Evolutionary conservation across 2,888 invertebrate genomes (phyloP).

Genomic region (Disparrhopalites patrizii): DNA sequence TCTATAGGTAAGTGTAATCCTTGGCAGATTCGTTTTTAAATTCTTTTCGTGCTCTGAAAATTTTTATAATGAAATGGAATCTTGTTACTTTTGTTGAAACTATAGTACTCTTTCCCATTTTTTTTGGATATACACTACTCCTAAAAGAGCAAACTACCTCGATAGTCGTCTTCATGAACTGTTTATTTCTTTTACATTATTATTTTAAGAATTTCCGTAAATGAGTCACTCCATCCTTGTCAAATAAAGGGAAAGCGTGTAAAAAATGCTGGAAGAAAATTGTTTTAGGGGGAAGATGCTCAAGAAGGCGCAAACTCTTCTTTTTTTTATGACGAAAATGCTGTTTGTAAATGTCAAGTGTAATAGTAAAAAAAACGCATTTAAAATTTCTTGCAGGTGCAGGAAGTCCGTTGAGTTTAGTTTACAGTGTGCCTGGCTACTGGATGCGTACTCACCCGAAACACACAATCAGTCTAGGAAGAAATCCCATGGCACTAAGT

Average conservation of each 20-base stretch:
- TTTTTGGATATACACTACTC: no score
- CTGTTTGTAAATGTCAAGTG: neutral
- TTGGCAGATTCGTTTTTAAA: no score
- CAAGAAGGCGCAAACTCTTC: no score
- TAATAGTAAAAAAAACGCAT: neutral
- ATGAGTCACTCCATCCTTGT: no score
- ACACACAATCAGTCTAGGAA: constrained; percentile 63
- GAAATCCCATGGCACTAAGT: constrained; percentile 70
- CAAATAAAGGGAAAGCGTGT: no score
- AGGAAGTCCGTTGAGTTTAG: constrained; percentile 93
- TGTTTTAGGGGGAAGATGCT: no score
- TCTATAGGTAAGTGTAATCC: constrained; percentile 64
- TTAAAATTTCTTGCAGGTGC: constrained; percentile 61
- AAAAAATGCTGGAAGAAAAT: no score
- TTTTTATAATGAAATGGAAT: neutral
- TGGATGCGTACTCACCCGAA: constrained; percentile 88
- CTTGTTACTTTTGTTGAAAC: no score
- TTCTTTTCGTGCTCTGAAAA: no score
- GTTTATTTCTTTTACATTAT: neutral
- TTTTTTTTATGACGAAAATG: no score
- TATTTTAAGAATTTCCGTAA: constrained; percentile 2
- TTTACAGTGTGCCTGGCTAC: constrained; percentile 89
- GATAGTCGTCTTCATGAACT: constrained; percentile 2
- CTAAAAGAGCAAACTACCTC: no score
- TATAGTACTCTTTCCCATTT: no score